Percentiles rank a stretch among this genome's conserved stretches.
Evolutionary conservation across 1,140 invertebrate species (phyloP).

Genomic region (Polyergus mexicanus): DNA sequence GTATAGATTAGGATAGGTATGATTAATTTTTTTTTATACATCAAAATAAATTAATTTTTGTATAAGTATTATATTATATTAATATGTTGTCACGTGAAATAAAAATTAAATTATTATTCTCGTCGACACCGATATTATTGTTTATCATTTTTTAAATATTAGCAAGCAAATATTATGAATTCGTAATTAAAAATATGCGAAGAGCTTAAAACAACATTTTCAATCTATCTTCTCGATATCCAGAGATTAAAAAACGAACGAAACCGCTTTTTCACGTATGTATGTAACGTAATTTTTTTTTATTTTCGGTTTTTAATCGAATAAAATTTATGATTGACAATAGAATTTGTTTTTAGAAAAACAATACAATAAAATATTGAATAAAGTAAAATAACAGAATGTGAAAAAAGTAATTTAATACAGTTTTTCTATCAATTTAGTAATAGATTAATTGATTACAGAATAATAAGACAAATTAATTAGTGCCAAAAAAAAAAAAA

Average conservation of each 20-base stretch:
- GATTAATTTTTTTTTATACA: not conserved
- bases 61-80: not conserved
- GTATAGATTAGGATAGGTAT: not conserved
- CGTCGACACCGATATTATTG: not conserved
- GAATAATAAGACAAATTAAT: too few species aligned
- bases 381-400: not conserved
- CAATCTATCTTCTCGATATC: conserved; percentile 17
- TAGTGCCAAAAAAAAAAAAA: too few species aligned
- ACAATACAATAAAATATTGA: not conserved
- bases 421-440: not conserved
- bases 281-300: not conserved
- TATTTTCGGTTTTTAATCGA: conserved; percentile 16
- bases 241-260: not conserved
- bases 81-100: not conserved
- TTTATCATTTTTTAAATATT: not conserved
- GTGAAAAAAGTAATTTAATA: not conserved
- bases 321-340: not conserved
- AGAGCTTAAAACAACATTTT: not conserved
- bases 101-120: not conserved
- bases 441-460: not conserved
- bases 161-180: not conserved
- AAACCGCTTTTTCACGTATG: not conserved
- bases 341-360: not conserved
- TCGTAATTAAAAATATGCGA: not conserved
- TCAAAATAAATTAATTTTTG: not conserved